Percentiles rank a stretch among this genome's conserved stretches.
These are phyloP conservation scores for Fringilla coelebs DNA, from an alignment of 2,797 vertebrate genomes.

Conservation along the genomic window DNA sequence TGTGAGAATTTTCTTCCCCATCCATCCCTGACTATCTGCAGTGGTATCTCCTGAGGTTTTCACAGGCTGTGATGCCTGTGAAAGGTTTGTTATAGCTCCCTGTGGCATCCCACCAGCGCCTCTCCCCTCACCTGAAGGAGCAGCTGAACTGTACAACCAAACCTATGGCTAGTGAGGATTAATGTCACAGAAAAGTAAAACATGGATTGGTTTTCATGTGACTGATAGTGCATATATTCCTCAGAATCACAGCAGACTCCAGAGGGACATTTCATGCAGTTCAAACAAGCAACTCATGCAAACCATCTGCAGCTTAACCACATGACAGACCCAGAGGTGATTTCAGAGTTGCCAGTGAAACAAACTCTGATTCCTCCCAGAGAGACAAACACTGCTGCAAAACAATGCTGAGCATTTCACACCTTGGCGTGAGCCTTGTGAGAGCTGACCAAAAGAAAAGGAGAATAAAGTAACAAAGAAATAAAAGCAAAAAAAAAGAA, in stretches of 20 bases:
- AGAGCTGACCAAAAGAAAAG: slow-evolving; percentile 31
- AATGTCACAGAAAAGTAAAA: slow-evolving; percentile 57
- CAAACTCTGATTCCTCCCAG: slow-evolving; percentile 54
- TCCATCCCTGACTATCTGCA: not conserved
- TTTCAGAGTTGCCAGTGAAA: slow-evolving; percentile 70
- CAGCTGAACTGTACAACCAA: not conserved
- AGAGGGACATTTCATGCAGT: slow-evolving; percentile 58
- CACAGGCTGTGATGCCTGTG: not conserved
- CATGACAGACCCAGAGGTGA: slow-evolving; percentile 66
- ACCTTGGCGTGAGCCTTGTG: not conserved
- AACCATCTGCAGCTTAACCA: slow-evolving; percentile 68
- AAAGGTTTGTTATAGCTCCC: not conserved
- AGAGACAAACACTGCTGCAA: slow-evolving; percentile 60
- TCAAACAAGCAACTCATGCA: slow-evolving; percentile 63
- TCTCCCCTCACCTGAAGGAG: not conserved
- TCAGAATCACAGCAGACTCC: slow-evolving; percentile 44
- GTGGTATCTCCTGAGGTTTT: not conserved
- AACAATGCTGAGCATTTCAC: slow-evolving; percentile 32
- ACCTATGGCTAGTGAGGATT: slow-evolving; percentile 41
- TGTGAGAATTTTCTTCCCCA: not conserved
- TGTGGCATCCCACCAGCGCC: not conserved
- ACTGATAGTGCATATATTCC: slow-evolving; percentile 54
- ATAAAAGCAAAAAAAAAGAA: not conserved
- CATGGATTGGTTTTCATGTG: slow-evolving; percentile 59
- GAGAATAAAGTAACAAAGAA: not conserved